A percentile compares a stretch with the other conserved stretches of the same genome.
phyloP scores from a whole-genome alignment of 2,888 invertebrate genomes.

The Hydriomena furcata region DNA sequence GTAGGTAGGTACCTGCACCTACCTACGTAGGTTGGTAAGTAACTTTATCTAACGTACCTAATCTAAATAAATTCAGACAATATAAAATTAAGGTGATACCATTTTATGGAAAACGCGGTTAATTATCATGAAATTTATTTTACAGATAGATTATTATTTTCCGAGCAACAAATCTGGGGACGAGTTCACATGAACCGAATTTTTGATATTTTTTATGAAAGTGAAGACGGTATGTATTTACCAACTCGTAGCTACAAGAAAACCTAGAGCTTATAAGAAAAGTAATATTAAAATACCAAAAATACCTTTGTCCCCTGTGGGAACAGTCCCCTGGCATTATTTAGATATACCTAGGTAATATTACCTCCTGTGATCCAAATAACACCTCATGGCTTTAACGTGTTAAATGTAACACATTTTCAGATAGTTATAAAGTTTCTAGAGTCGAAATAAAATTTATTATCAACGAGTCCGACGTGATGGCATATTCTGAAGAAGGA shows the following conservation, averaged over 20 bases:
- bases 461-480: slow-evolving; percentile 61
- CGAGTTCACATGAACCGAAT: slow-evolving; percentile 55
- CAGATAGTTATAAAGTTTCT: slow-evolving; percentile 44
- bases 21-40: too few species aligned
- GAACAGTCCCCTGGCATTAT: too few species aligned
- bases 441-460: slow-evolving; percentile 61
- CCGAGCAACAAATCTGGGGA: slow-evolving; percentile 61
- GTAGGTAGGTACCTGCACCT: too few species aligned
- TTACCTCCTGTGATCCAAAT: too few species aligned
- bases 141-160: slow-evolving; percentile 51
- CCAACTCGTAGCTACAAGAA: neutral
- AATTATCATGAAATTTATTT: slow-evolving; percentile 1
- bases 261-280: too few species aligned
- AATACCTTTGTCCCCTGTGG: too few species aligned
- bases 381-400: too few species aligned
- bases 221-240: slow-evolving; percentile 49
- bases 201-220: slow-evolving; percentile 64
- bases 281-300: too few species aligned
- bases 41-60: too few species aligned
- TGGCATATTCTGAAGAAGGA: slow-evolving; percentile 53
- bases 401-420: slow-evolving; percentile 19
- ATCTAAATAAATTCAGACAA: too few species aligned
- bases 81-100: neutral
- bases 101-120: too few species aligned
- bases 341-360: too few species aligned